A percentile compares a stretch with the other conserved stretches of the same genome.
Conservation (phyloP, 1,140 invertebrate species). For the Mya arenaria region DNA sequence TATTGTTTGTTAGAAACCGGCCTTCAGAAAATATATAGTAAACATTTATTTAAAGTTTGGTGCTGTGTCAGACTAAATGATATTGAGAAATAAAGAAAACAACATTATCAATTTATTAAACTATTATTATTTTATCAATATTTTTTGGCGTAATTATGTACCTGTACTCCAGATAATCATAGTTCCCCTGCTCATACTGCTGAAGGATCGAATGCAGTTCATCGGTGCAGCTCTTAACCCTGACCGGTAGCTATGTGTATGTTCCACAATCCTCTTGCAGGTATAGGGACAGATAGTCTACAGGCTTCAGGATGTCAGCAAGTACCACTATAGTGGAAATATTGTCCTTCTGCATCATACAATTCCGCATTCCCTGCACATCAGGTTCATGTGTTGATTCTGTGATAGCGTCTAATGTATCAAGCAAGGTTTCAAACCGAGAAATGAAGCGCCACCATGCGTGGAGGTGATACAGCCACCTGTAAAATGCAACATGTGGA, state of each 20-base stretch:
- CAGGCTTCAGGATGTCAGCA: constrained; percentile 1
- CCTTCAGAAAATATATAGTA: too few species aligned
- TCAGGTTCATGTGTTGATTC: not conserved
- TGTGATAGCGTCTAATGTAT: constrained; percentile 19
- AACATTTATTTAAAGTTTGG: not conserved
- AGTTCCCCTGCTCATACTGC: not conserved
- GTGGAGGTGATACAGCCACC: constrained; percentile 43
- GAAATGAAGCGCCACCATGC: constrained; percentile 17
- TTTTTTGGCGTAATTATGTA: not conserved
- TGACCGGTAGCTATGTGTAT: constrained; percentile 7
- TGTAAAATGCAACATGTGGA: too few species aligned
- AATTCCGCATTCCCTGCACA: not conserved
- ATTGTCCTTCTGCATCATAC: too few species aligned
- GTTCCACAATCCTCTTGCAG: constrained; percentile 9
- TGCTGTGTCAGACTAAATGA: too few species aligned
- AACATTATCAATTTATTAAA: too few species aligned
- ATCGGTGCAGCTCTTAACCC: constrained; percentile 8
- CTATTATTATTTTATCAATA: too few species aligned
- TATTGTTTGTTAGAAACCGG: too few species aligned
- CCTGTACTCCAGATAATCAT: not conserved
- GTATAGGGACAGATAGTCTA: constrained; percentile 13
- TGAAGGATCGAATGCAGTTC: not conserved
- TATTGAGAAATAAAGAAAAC: too few species aligned
- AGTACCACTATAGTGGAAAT: constrained; percentile 13
- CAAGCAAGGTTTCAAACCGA: constrained; percentile 11